A percentile compares a stretch with the other conserved stretches of the same genome.
Evolutionary conservation across 2,888 invertebrate species (phyloP).

Genomic region (Chouioia cunea): DNA sequence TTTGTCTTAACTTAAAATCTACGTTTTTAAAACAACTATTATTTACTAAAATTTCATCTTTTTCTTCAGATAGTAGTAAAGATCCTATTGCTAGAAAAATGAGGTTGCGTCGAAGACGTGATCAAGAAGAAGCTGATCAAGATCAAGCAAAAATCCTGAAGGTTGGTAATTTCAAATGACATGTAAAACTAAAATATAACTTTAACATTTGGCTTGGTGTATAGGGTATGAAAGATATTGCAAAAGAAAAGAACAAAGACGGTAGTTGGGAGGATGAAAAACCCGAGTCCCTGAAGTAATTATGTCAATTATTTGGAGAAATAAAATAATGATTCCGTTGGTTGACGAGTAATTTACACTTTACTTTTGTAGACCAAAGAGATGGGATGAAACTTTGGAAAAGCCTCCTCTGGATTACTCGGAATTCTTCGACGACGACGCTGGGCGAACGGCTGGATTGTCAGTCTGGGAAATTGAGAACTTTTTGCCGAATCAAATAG

Average conservation of each 20-base stretch:
- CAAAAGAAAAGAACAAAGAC: slow-evolving; percentile 84
- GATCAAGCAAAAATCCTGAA: slow-evolving; percentile 91
- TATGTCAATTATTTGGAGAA: slow-evolving; percentile 32
- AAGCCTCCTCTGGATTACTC: slow-evolving; percentile 97
- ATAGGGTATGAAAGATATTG: slow-evolving; percentile 87
- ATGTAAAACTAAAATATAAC: slow-evolving; percentile 32
- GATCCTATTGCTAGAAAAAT: slow-evolving; percentile 97
- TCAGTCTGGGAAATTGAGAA: slow-evolving; percentile 99
- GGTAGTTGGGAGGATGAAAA: slow-evolving; percentile 77
- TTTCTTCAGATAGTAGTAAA: slow-evolving; percentile 74
- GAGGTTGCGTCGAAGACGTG: slow-evolving; percentile 84
- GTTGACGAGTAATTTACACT: slow-evolving; percentile 16
- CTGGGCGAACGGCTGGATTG: slow-evolving; percentile 92
- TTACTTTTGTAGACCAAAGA: slow-evolving; percentile 79
- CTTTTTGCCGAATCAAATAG: slow-evolving; percentile 95
- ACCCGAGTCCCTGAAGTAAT: slow-evolving; percentile 80
- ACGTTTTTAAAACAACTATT: background rate
- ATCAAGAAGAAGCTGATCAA: slow-evolving; percentile 85
- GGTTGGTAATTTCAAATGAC: slow-evolving; percentile 60
- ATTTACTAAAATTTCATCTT: slow-evolving; percentile 6
- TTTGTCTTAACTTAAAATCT: background rate
- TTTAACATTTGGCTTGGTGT: slow-evolving; percentile 51
- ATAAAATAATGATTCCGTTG: slow-evolving; percentile 7
- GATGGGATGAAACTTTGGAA: slow-evolving; percentile 96
- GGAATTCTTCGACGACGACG: slow-evolving; percentile 95